These are phyloP conservation scores for Bibio marci DNA, from an alignment of 2,888 invertebrate species.

Conservation along the genomic window DNA sequence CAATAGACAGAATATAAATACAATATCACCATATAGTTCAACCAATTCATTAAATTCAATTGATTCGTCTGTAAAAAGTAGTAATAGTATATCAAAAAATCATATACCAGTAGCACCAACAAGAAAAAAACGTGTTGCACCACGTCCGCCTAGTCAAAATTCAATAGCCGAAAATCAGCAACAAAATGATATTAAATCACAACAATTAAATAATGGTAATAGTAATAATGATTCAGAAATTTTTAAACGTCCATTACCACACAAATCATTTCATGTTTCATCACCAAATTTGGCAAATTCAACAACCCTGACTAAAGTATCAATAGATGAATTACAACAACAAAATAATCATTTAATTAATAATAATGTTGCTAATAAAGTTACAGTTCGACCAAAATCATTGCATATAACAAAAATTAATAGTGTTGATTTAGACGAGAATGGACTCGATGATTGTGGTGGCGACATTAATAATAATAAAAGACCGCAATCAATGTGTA, in stretches of 20 bases:
- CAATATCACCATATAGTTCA: slow-evolving; percentile 29
- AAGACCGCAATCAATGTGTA: too few relatives aligned
- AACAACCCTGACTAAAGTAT: neutral
- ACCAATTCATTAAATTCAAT: slow-evolving; percentile 29
- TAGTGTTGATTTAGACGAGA: neutral
- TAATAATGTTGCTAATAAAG: neutral
- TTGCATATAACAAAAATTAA: neutral
- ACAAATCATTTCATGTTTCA: slow-evolving; percentile 24
- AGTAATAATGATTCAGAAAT: neutral
- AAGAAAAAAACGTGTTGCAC: slow-evolving; percentile 27
- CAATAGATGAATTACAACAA: slow-evolving; percentile 1
- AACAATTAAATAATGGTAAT: slow-evolving; percentile 2
- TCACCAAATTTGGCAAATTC: slow-evolving; percentile 22
- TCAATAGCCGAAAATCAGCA: slow-evolving; percentile 19
- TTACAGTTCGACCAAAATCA: slow-evolving; percentile 5
- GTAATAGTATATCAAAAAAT: slow-evolving; percentile 14
- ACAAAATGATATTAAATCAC: slow-evolving; percentile 9
- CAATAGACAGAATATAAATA: slow-evolving; percentile 16
- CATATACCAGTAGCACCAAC: slow-evolving; percentile 17
- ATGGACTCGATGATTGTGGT: neutral
- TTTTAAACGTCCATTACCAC: slow-evolving; percentile 9
- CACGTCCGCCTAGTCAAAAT: slow-evolving; percentile 26
- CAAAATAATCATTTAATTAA: too few relatives aligned
- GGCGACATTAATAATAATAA: too few relatives aligned
- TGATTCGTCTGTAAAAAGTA: slow-evolving; percentile 28